These are phyloP conservation scores for Cinclus mexicanus DNA, from an alignment of 2,113 vertebrate genomes.

Conservation along the genomic window DNA sequence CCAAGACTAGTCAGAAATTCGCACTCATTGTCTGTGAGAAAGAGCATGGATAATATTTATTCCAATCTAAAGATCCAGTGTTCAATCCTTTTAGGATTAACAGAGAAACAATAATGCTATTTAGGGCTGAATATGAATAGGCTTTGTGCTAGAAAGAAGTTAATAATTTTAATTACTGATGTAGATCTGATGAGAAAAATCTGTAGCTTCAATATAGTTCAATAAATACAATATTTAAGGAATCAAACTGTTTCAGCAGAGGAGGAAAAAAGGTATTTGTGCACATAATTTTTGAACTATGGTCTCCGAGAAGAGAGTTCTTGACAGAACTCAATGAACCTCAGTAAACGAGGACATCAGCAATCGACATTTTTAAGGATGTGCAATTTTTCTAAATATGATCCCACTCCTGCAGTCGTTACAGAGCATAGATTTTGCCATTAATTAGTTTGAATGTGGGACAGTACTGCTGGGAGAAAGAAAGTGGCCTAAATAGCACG, in stretches of 20 bases:
- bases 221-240: background rate
- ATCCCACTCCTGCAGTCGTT: background rate
- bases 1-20: background rate
- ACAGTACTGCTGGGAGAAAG: constrained; percentile 62
- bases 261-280: background rate
- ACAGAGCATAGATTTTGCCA: constrained; percentile 14
- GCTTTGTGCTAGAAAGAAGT: background rate
- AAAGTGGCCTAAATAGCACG: constrained; percentile 53
- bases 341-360: background rate
- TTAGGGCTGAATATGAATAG: background rate
- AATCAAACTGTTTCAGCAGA: background rate
- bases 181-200: background rate
- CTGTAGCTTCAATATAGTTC: background rate
- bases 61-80: background rate
- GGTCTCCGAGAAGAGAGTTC: background rate
- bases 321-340: background rate
- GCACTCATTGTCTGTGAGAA: background rate
- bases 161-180: background rate
- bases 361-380: background rate
- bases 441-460: constrained; percentile 70
- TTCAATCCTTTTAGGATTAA: background rate
- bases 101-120: background rate
- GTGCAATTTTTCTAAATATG: constrained; percentile 28
- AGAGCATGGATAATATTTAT: background rate
- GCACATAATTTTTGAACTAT: background rate